A percentile compares a stretch with the other conserved stretches of the same genome.
Evolutionary conservation across 2,888 invertebrate genomes (phyloP).

Genomic region (Leptinotarsa peninsularis): DNA sequence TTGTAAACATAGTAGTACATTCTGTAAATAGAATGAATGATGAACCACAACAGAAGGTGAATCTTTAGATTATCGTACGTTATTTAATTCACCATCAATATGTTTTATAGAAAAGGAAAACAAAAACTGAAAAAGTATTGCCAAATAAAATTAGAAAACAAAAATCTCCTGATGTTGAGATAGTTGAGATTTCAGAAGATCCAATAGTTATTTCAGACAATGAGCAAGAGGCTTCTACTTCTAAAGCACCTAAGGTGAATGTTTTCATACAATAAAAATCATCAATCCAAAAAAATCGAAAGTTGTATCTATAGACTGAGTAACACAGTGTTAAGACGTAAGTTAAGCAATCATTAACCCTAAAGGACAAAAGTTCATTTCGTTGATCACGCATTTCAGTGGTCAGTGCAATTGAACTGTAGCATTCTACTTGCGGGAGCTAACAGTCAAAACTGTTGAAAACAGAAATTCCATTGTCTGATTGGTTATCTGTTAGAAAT

Average conservation of each 20-base stretch:
- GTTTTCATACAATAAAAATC: neutral
- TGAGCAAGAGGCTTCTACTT: neutral
- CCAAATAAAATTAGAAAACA: neutral
- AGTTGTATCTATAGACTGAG: neutral
- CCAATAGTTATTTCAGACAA: conserved; percentile 16
- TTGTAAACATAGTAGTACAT: neutral
- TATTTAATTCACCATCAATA: neutral
- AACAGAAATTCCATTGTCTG: too few species aligned
- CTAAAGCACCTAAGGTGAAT: neutral
- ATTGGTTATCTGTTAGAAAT: too few species aligned
- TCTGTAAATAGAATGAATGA: neutral
- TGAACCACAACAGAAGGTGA: neutral
- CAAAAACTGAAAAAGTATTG: neutral
- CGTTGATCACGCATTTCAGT: too few species aligned
- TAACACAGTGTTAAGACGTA: too few species aligned
- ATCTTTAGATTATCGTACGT: neutral
- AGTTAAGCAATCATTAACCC: too few species aligned
- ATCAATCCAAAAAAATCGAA: neutral
- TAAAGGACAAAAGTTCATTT: too few species aligned
- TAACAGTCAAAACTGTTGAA: too few species aligned
- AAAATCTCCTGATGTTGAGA: neutral
- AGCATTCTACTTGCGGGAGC: too few species aligned
- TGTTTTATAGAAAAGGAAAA: neutral
- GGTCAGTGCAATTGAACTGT: too few species aligned
- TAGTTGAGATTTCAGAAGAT: neutral